These are phyloP conservation scores for Sapayoa aenigma DNA, from an alignment of 2,113 vertebrate species.

Conservation along the genomic window DNA sequence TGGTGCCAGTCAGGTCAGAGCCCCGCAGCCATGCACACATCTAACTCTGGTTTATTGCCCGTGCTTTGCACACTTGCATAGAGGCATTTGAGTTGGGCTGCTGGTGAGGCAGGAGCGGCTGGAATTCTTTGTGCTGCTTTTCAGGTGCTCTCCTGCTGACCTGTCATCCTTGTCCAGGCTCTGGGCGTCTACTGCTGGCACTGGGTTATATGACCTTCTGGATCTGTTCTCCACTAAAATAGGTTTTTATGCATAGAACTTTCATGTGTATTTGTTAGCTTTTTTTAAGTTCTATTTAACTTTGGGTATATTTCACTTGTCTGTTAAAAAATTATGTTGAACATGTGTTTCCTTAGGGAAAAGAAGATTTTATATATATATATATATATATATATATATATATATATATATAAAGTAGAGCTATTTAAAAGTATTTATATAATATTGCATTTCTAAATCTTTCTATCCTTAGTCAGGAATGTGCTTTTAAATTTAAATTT, in stretches of 20 bases:
- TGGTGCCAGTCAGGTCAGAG: not conserved
- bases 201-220: not conserved
- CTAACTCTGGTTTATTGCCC: not conserved
- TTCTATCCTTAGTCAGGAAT: not conserved
- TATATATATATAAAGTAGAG: not conserved
- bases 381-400: too few species aligned
- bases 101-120: not conserved
- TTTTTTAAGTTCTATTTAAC: not conserved
- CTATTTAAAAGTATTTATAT: not conserved
- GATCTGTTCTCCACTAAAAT: not conserved
- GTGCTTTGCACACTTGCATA: not conserved
- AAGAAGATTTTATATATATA: too few species aligned
- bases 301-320: not conserved
- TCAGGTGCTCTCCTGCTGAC: not conserved
- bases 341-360: not conserved
- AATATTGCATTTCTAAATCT: not conserved
- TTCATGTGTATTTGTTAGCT: not conserved
- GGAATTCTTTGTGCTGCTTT: not conserved
- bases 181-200: not conserved
- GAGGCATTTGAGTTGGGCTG: not conserved
- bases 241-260: not conserved
- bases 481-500: constrained; percentile 15
- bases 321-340: not conserved
- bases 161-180: not conserved
- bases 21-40: not conserved